Evolutionary conservation across 2,888 invertebrate species (phyloP), one percentile per base, ranked within the genome.

Genomic region (Caprella mutica): DNA sequence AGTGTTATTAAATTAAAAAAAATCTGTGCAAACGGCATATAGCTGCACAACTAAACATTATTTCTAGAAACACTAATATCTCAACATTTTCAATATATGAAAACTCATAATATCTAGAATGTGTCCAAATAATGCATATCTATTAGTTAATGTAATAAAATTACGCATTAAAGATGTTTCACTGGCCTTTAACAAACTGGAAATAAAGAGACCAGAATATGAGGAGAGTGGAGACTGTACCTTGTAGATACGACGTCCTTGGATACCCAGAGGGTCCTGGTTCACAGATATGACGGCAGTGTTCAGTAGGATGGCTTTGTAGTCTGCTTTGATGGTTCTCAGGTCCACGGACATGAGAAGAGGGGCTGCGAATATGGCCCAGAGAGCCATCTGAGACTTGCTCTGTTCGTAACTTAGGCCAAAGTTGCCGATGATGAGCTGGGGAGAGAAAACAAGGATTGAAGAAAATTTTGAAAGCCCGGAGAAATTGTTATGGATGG

Each of bases 281-380:
- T 83, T 79, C 19, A 84, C 75, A 1, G 77, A 77, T 35, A 84
- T 81, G 3, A 81, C 74, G 44, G 77, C 75, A 46, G 70, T 71
- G 67, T 84, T 83, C 46, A 79, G 76, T 26, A 84, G 72, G 39
- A 84, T 78, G 38, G 74, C 74, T 67, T 77, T 78, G 65, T 79
- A 78, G 66, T 78, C 77, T 0, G 76, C 75, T 24, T 72, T 70
- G 52, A 84, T 77, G 24, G 74, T 75, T 14, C 76, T 72, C 27
- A 84, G 72, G 68, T 84, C 82, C 6, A 76, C 77, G 38, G 83
- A 83, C 76, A 84, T 81, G 33, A 84, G 74, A 3, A 84, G 73
- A 0, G 84, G 84, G 0, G 83, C 80, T 0, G 84, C 82, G 68
- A 84, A 70, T 30, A 83, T 73, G 0, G 82, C 76, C 84, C 84